Evolutionary conservation across 2,797 vertebrate species (phyloP), one percentile per base, ranked within the genome.

Genomic region (Esox masquinongy): DNA sequence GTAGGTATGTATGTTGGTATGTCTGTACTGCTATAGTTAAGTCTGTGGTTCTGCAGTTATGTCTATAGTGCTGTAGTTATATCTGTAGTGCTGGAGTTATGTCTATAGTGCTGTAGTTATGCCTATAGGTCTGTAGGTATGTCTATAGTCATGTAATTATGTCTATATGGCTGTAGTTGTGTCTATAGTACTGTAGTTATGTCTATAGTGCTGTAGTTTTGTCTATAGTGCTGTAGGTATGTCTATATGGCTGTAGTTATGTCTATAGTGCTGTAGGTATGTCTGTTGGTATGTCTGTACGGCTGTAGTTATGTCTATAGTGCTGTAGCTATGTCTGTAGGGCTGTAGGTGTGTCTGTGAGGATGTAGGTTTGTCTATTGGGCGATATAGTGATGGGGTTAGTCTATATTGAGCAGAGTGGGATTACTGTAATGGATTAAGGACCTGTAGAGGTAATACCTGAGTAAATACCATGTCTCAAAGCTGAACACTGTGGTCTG

Each of bases 351-450:
- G 39, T 43, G 39, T 43, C 39, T 43, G 50, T 16, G 50, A 51
- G 50, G 50, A 15, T 3, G 53, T 19, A 56, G 53, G 8, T 24
- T 7, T 29, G 77, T 64, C 72, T 84, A 85, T 72, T 77, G 84
- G 83, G 85, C 85, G 79, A 85, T 77, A 61, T 77, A 53, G 90
- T 82, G 79, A 47, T 77, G 86, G 85, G 84, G 75, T 75, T 53
- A n/a, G 51, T 53, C 51, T 76, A 82, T 76, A 77, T 73, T 84
- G 87, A 86, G 88, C 86, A 84, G 67, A 43, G 70, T 69, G 74
- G 85, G 91, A 94, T 94, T 94, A 94, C 84, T 89, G 86, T 92
- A 94, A 94, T 92, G 92, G 92, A 93, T 91, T 90, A 89, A 91
- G 89, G 84, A 85, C 88, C 90, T 85, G 87, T 72, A 85, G 90